Evolutionary conservation across 1,140 invertebrate genomes (phyloP).

Genomic region (Trachymyrmex septentrionalis): DNA sequence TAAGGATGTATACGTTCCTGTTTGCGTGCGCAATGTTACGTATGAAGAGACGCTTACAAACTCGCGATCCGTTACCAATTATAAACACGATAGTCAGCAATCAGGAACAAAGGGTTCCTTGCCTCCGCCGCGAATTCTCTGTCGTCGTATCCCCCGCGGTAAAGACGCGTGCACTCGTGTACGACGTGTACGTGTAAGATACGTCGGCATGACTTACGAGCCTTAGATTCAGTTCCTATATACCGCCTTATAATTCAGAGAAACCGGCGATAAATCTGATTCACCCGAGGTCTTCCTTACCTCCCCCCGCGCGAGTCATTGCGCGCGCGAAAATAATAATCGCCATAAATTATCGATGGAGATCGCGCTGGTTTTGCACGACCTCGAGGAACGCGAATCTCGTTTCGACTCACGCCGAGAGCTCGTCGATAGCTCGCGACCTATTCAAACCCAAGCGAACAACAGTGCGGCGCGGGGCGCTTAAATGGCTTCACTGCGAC

Average conservation of each 20-base stretch:
- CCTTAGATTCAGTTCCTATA: constrained; percentile 76
- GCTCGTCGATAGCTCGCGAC: constrained; percentile 9
- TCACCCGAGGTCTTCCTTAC: constrained; percentile 74
- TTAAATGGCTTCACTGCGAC: constrained; percentile 71
- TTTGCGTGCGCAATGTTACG: neutral
- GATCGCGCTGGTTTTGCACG: constrained; percentile 76
- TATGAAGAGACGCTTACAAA: neutral
- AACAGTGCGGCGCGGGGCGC: constrained; percentile 21
- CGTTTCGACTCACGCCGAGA: neutral
- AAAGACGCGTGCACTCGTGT: constrained; percentile 45
- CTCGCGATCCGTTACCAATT: constrained; percentile 79
- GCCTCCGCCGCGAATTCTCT: constrained; percentile 39
- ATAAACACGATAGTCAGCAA: constrained; percentile 80
- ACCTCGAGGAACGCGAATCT: constrained; percentile 33
- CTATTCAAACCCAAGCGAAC: constrained; percentile 35
- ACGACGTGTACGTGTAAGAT: constrained; percentile 57
- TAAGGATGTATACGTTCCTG: neutral
- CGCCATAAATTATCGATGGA: constrained; percentile 82
- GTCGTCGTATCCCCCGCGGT: constrained; percentile 30
- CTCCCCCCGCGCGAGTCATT: constrained; percentile 17
- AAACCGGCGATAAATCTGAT: constrained; percentile 83
- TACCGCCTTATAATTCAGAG: constrained; percentile 80
- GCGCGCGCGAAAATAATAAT: constrained; percentile 82
- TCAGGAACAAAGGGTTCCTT: constrained; percentile 78
- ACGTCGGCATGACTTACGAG: constrained; percentile 80